Percentiles rank a stretch among this genome's conserved stretches.
These are phyloP conservation scores for Dendrolimus kikuchii DNA, from an alignment of 1,140 invertebrate species.

Conservation along the genomic window DNA sequence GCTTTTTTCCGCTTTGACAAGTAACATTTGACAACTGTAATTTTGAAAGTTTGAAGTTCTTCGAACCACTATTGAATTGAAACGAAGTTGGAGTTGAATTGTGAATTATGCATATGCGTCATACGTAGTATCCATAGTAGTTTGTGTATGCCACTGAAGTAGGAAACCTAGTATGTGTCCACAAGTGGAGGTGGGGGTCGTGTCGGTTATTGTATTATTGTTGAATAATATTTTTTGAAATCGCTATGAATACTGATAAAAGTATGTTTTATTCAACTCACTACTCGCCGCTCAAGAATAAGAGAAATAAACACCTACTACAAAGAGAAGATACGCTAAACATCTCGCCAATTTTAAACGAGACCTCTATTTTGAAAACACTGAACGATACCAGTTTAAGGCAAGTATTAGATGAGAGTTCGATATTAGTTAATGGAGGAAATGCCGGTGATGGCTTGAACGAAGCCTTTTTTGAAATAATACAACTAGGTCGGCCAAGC, in stretches of 20 bases:
- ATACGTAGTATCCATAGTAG: no score
- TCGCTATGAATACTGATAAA: conserved; percentile 42
- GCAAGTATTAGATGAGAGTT: conserved; percentile 58
- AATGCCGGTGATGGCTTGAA: conserved; percentile 44
- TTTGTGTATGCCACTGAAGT: no score
- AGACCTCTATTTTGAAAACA: conserved; percentile 58
- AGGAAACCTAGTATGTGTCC: no score
- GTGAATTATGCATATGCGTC: no score
- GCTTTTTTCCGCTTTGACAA: no score
- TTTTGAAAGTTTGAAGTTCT: no score
- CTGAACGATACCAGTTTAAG: conserved; percentile 63
- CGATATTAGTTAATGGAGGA: conserved; percentile 42
- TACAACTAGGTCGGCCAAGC: conserved; percentile 57
- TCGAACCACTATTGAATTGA: no score
- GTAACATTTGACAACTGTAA: no score
- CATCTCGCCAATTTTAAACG: conserved; percentile 56
- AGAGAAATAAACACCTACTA: conserved; percentile 39
- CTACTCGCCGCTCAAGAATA: conserved; percentile 43
- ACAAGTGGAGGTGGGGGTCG: no score
- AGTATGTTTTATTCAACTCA: conserved; percentile 48
- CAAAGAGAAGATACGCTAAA: conserved; percentile 55
- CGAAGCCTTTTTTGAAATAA: conserved; percentile 63
- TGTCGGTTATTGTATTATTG: no score
- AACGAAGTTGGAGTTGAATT: no score
- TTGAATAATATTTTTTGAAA: conserved; percentile 1